A percentile compares a stretch with the other conserved stretches of the same genome.
Evolutionary conservation across 2,797 vertebrate species (phyloP).

Genomic region (Lepidocolaptes lacrymiger): DNA sequence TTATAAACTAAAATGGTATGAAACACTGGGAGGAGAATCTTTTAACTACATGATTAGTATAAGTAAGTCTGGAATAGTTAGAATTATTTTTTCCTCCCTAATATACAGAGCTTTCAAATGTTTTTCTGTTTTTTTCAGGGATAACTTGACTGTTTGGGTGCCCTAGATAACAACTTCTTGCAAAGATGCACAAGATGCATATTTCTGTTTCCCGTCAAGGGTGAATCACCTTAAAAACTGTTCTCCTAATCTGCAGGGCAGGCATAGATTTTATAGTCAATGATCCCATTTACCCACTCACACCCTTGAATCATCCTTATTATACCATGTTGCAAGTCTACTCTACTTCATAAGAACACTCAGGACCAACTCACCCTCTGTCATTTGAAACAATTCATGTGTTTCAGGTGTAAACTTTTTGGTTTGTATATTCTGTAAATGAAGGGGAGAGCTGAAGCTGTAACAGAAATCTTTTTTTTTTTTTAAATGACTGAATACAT

Average conservation of each 20-base stretch:
- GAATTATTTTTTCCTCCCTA: background rate
- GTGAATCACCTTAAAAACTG: background rate
- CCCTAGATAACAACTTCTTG: background rate
- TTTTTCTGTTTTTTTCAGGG: background rate
- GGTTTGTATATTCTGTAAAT: background rate
- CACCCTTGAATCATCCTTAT: background rate
- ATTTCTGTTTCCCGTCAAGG: background rate
- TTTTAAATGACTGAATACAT: background rate
- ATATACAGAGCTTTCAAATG: background rate
- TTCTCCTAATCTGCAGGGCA: background rate
- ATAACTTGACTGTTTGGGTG: background rate
- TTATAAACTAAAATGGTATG: background rate
- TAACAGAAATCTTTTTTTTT: background rate
- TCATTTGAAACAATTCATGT: background rate
- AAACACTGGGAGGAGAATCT: conserved; percentile 22
- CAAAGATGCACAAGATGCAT: background rate
- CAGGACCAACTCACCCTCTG: background rate
- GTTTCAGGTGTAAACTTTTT: background rate
- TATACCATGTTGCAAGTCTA: background rate
- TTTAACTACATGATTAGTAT: background rate
- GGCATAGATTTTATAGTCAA: background rate
- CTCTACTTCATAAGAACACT: background rate
- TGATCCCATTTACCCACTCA: background rate
- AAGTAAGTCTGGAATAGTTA: background rate
- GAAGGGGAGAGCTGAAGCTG: background rate